Evolutionary conservation across 2,113 vertebrate species (phyloP), one percentile per base, ranked within the genome.

Genomic region (Tetrax tetrax): DNA sequence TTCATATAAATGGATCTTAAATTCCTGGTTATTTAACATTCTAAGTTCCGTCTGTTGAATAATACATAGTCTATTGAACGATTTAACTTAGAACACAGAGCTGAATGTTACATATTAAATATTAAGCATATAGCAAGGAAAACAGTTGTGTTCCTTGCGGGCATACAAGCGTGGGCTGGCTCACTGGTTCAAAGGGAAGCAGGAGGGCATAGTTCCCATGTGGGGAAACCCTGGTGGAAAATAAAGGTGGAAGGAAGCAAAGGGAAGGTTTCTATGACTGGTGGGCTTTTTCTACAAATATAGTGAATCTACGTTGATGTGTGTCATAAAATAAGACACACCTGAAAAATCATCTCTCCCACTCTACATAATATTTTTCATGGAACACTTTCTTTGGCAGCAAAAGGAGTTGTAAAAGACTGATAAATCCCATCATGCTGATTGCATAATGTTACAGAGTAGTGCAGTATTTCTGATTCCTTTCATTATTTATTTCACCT

Each of bases 21-120:
- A 75, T 59, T 50, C 37, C 31, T 82, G 22, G 54, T 87, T 87
- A 64, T 90, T 95, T 89, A 68, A 84, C 25, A 43, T 69, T 54
- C 23, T 50, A 76, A 74, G 10, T 50, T 71, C 48, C 20, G 8
- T 14, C 27, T 89, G 33, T 38, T 95, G 79, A 95, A 95, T 96
- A 87, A 96, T 91, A 23, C 27, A 95, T 72, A 50, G 7, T 27
- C 74, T 76, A 92, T 82, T 85, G 77, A 91, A 86, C 10, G 0
- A 54, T 87, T 90, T 83, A 89, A 89, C 41, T 76, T 87, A 60
- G 54, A 94, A 89, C 90, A 85, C 0, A 10, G 51, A 59, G 41
- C 43, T 89, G 61, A 81, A 89, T 86, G 80, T 68, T 94, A 57
- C 47, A 16, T 93, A 90, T 93, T 93, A 96, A 96, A 95, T 87